Conservation (phyloP, 2,888 invertebrate species). For the Diogma glabrata region DNA sequence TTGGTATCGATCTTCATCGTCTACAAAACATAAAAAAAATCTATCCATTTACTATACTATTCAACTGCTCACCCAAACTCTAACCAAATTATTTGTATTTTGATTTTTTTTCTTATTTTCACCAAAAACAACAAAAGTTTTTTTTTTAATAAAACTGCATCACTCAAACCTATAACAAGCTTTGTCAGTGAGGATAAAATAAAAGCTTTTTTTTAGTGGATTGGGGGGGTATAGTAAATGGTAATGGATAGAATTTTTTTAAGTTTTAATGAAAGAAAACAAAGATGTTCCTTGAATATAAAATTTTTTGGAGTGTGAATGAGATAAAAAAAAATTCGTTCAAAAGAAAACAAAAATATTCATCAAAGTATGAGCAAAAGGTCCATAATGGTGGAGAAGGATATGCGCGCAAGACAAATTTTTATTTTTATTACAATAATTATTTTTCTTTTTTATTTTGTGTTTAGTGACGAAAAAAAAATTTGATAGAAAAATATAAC, state of each 20-base stretch:
- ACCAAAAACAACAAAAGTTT: too few relatives aligned
- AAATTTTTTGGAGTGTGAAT: constrained; percentile 6
- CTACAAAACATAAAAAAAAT: too few relatives aligned
- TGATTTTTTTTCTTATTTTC: too few relatives aligned
- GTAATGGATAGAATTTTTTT: not conserved
- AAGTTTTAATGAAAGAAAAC: constrained; percentile 3
- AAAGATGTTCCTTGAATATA: constrained; percentile 7
- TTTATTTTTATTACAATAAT: constrained; percentile 4
- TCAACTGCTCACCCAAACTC: too few relatives aligned
- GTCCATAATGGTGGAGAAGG: constrained; percentile 7
- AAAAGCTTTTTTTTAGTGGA: constrained; percentile 1
- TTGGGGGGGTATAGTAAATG: too few relatives aligned
- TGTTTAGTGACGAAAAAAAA: constrained; percentile 9
- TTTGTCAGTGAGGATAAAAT: not conserved
- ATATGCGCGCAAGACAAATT: constrained; percentile 8
- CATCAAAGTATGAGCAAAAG: constrained; percentile 1
- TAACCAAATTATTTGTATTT: too few relatives aligned
- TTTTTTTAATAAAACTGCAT: constrained; percentile 5
- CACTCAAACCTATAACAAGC: constrained; percentile 5
- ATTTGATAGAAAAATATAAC: constrained; percentile 4
- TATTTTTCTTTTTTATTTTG: constrained; percentile 7
- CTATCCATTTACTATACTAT: too few relatives aligned
- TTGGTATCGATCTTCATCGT: too few relatives aligned
- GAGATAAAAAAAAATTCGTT: constrained; percentile 6
- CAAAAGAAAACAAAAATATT: constrained; percentile 1